Conservation (phyloP, 2,797 vertebrate species). For the Ispidina picta region DNA sequence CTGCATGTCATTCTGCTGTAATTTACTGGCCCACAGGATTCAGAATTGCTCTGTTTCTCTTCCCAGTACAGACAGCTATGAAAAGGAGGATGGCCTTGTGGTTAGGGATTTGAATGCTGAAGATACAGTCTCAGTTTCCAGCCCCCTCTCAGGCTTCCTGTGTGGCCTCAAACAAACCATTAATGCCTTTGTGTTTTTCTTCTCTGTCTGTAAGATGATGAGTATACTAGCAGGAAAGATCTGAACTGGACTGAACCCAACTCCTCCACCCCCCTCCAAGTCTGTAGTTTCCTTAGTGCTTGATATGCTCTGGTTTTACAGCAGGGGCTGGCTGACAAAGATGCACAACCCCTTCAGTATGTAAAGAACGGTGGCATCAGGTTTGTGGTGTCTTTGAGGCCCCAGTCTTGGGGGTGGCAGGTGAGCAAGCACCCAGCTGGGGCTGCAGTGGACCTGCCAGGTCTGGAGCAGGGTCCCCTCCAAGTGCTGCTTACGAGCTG, state of each 20-base stretch:
- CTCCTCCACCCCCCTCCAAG: neutral
- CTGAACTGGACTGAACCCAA: constrained; percentile 28
- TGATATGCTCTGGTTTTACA: neutral
- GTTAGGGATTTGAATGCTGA: constrained; percentile 62
- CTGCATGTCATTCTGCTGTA: neutral
- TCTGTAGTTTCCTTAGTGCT: neutral
- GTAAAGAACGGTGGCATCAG: neutral
- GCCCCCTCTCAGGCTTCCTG: constrained; percentile 58
- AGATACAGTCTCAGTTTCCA: constrained; percentile 23
- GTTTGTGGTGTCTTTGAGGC: neutral
- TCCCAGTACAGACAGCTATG: constrained; percentile 33
- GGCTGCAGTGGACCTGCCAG: neutral
- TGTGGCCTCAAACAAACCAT: constrained; percentile 60
- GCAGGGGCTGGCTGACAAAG: neutral
- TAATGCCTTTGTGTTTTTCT: constrained; percentile 66
- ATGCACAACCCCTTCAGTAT: neutral
- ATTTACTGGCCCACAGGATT: constrained; percentile 34
- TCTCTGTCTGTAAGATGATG: constrained; percentile 56
- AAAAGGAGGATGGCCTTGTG: constrained; percentile 61
- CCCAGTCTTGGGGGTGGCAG: neutral
- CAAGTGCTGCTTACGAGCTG: accelerated
- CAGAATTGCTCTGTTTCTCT: constrained; percentile 58
- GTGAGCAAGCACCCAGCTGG: neutral
- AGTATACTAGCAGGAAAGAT: constrained; percentile 46
- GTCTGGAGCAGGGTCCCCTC: neutral